Evolutionary conservation across 2,113 vertebrate species (phyloP).

Genomic region (Phrynosoma platyrhinos): DNA sequence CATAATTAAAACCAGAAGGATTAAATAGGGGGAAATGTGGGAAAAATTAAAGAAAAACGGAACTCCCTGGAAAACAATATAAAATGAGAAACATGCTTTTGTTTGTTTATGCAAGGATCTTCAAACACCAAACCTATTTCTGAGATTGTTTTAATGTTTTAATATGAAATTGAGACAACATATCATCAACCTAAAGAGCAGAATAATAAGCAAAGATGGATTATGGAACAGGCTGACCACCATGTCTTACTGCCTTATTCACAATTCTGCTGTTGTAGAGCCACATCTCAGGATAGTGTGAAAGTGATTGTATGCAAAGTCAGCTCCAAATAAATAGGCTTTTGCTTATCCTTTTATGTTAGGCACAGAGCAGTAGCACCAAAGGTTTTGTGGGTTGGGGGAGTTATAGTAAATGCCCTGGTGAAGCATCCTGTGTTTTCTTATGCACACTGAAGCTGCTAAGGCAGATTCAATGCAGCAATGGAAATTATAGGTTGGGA

Average conservation of each 20-base stretch:
- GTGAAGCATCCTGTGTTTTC: too few relatives aligned
- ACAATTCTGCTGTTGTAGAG: background rate
- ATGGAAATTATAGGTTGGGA: background rate
- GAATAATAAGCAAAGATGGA: background rate
- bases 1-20: constrained; percentile 65
- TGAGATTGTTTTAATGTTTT: background rate
- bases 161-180: background rate
- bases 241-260: background rate
- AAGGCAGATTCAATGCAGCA: background rate
- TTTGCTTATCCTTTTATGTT: background rate
- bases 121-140: constrained; percentile 34
- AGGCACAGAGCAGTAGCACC: background rate
- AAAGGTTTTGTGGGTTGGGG: background rate
- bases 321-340: background rate
- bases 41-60: constrained; percentile 22
- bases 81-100: constrained; percentile 23
- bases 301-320: background rate
- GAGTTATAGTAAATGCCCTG: too few relatives aligned
- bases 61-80: constrained; percentile 34
- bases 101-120: constrained; percentile 12
- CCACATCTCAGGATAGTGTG: background rate
- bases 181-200: background rate
- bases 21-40: constrained; percentile 15
- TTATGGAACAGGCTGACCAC: background rate
- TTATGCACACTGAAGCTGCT: background rate